Evolutionary conservation across 2,797 vertebrate genomes (phyloP).

Genomic region (Darevskia mixta): DNA sequence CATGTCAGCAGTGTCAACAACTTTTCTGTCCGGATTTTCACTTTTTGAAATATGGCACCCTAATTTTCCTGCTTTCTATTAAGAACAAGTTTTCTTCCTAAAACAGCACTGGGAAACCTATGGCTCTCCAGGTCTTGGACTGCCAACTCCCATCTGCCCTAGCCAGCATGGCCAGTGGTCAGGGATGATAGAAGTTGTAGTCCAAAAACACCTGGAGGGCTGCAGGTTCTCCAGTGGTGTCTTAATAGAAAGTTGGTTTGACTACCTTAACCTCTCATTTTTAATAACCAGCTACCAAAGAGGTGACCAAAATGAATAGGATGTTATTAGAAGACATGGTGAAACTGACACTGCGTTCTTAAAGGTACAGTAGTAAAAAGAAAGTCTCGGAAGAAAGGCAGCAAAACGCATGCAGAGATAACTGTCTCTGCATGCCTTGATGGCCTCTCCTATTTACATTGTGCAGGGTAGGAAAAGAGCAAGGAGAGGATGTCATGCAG

Average conservation of each 20-base stretch:
- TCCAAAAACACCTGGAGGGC: too few relatives aligned
- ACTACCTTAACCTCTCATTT: not conserved
- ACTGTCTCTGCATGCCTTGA: not conserved
- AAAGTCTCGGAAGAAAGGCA: not conserved
- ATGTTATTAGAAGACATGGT: not conserved
- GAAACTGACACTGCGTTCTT: not conserved
- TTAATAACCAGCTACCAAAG: not conserved
- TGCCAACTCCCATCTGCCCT: too few relatives aligned
- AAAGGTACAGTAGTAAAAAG: not conserved
- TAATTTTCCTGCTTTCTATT: not conserved
- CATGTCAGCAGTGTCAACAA: too few relatives aligned
- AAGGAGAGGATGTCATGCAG: not conserved
- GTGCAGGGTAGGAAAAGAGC: too few relatives aligned
- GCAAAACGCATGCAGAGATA: not conserved
- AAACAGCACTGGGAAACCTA: too few relatives aligned
- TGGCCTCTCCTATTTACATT: not conserved
- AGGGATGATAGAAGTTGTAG: too few relatives aligned
- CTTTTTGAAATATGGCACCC: not conserved
- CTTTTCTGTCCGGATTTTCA: not conserved
- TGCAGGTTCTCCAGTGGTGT: not conserved
- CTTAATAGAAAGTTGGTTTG: not conserved
- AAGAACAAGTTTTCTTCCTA: not conserved
- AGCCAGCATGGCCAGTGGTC: too few relatives aligned
- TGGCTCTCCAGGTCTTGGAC: too few relatives aligned
- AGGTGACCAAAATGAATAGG: not conserved